phyloP scores from a whole-genome alignment of 2,888 invertebrate species.

The Drosophila putrida region DNA sequence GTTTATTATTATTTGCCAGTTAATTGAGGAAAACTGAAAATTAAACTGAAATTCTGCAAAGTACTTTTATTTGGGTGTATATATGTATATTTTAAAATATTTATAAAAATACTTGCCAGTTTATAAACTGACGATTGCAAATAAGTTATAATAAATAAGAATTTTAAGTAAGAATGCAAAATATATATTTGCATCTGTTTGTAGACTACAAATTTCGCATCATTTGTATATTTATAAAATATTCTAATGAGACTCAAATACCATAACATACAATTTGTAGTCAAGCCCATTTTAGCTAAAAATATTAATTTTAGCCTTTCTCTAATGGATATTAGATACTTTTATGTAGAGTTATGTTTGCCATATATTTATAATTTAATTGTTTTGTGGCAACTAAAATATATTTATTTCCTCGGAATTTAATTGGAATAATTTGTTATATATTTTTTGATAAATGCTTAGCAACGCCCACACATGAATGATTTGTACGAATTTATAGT shows the following conservation, averaged over 20 bases:
- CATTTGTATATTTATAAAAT: no score
- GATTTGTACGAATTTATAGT: not conserved
- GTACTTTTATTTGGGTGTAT: not conserved
- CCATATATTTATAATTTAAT: not conserved
- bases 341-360: not conserved
- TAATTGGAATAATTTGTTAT: conserved; percentile 35
- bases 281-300: not conserved
- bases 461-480: conserved; percentile 31
- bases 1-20: conserved; percentile 22
- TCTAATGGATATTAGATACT: not conserved
- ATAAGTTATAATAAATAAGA: conserved; percentile 1
- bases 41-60: not conserved
- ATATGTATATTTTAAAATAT: conserved; percentile 18
- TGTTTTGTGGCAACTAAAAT: not conserved
- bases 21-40: not conserved
- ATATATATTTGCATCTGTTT: not conserved
- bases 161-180: not conserved
- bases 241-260: no score
- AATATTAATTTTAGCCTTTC: no score
- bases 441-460: conserved; percentile 17
- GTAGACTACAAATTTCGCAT: no score
- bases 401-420: conserved; percentile 14
- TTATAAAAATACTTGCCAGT: conserved; percentile 1
- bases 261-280: no score
- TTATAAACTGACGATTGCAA: not conserved